These are phyloP conservation scores for Eledona agricola DNA, from an alignment of 2,888 invertebrate species.

Conservation along the genomic window DNA sequence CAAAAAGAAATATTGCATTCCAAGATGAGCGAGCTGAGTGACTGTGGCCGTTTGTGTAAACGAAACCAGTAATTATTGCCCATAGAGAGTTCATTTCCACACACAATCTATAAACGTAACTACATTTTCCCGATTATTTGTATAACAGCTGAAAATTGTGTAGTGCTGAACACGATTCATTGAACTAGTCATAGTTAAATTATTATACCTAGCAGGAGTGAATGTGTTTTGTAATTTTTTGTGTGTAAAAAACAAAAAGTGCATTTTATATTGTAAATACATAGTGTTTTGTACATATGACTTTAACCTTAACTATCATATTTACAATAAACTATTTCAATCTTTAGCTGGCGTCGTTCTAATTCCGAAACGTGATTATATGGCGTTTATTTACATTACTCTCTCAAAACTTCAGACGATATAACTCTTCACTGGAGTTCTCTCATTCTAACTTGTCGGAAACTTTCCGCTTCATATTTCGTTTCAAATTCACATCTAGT, in stretches of 20 bases:
- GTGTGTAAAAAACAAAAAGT: constrained; percentile 57
- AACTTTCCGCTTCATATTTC: constrained; percentile 9
- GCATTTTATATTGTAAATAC: constrained; percentile 61
- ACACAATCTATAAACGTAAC: constrained; percentile 16
- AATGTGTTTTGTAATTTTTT: constrained; percentile 48
- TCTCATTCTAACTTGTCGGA: constrained; percentile 14
- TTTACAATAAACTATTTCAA: constrained; percentile 61
- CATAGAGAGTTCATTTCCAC: constrained; percentile 29
- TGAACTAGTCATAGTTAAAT: constrained; percentile 62
- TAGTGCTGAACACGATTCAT: constrained; percentile 54
- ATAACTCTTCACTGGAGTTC: constrained; percentile 1
- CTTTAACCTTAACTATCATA: constrained; percentile 60
- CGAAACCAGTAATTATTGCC: constrained; percentile 23
- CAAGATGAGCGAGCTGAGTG: constrained; percentile 39
- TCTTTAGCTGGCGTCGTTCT: constrained; percentile 36
- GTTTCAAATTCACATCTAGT: constrained; percentile 18
- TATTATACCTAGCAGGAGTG: constrained; percentile 52
- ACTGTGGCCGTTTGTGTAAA: constrained; percentile 33
- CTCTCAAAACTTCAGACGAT: constrained; percentile 3
- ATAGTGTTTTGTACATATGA: constrained; percentile 63
- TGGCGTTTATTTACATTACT: constrained; percentile 7
- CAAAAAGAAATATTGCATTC: constrained; percentile 52
- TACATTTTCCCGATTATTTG: constrained; percentile 22
- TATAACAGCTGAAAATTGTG: constrained; percentile 42
- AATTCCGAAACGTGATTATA: constrained; percentile 7